A percentile compares a stretch with the other conserved stretches of the same genome.
Evolutionary conservation across 2,888 invertebrate species (phyloP).

Genomic region (Acleris cristana): DNA sequence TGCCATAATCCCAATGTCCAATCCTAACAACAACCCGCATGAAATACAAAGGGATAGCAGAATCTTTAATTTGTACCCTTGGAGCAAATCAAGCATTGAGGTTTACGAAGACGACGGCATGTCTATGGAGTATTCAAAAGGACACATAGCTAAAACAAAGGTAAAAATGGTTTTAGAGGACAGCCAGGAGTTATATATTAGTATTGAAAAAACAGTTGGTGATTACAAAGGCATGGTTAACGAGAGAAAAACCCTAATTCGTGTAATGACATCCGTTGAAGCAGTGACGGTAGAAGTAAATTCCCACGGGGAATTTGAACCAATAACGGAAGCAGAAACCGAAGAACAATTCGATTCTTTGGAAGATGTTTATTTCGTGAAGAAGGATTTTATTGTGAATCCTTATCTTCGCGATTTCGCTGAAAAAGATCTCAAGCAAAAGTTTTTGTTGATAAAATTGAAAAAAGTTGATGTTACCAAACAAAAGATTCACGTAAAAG

Average conservation of each 20-base stretch:
- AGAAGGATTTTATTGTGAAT: conserved; percentile 60
- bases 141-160: conserved; percentile 58
- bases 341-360: conserved; percentile 57
- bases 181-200: conserved; percentile 56
- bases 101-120: conserved; percentile 76
- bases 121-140: conserved; percentile 60
- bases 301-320: conserved; percentile 56
- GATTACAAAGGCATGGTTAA: conserved; percentile 59
- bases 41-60: conserved; percentile 64
- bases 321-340: conserved; percentile 53
- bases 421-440: conserved; percentile 51
- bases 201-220: conserved; percentile 64
- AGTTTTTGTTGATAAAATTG: conserved; percentile 65
- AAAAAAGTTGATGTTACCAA: conserved; percentile 57
- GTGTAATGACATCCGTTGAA: conserved; percentile 61
- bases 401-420: conserved; percentile 56
- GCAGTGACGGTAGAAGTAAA: conserved; percentile 57
- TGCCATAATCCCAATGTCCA: conserved; percentile 71
- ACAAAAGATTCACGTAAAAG: conserved; percentile 63
- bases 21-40: conserved; percentile 69
- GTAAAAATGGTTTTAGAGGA: conserved; percentile 50
- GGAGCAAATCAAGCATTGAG: conserved; percentile 55
- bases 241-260: conserved; percentile 63
- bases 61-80: conserved; percentile 67
- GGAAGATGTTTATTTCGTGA: conserved; percentile 62